Evolutionary conservation across 2,888 invertebrate species (phyloP), one percentile per base, ranked within the genome.

Genomic region (Ennomos quercinarius): DNA sequence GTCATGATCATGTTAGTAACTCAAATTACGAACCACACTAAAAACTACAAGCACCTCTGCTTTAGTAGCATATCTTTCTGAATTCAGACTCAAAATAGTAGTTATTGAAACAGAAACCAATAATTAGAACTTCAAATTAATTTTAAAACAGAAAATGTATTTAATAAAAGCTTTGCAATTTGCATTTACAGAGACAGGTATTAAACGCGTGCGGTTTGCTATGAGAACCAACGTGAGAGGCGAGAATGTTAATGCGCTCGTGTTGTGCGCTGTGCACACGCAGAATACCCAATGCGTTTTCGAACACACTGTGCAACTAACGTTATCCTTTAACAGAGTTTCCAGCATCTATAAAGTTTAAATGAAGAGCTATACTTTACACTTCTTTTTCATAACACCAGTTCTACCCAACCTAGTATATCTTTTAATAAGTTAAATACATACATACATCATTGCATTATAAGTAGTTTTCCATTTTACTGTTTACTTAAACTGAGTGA

Each of bases 201-300:
- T 72, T 70, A 76, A 73, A 76, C 76, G 76, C 77, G 76, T 74
- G 81, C 77, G 78, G 71, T 73, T 73, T 70, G 80, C 83, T 84
- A 87, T 89, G 90, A 89, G 90, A 89, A 89, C 89, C 77, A 69
- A 74, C 80, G 85, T 80, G 76, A 83, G 86, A 86, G 83, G 71
- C 68, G 82, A 76, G 91, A 90, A 91, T 91, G 83, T 83, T 89
- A 91, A 91, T 90, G 85, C 77, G 83, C 77, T 87, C 90, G 90
- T 91, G 91, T 89, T 80, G 83, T 78, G 72, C 72, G 65, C 62
- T 72, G 83, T 74, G 80, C 87, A 78, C 80, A 73, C 79, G 79
- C 80, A 74, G 90, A 85, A 89, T 91, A 88, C 85, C 66, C 74
- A 87, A 82, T 84, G 80, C 77, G 76, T 78, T 77, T 73, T 64